Evolutionary conservation across 2,888 invertebrate genomes (phyloP), one percentile per base, ranked within the genome.

Genomic region (Epistrophe eligans): DNA sequence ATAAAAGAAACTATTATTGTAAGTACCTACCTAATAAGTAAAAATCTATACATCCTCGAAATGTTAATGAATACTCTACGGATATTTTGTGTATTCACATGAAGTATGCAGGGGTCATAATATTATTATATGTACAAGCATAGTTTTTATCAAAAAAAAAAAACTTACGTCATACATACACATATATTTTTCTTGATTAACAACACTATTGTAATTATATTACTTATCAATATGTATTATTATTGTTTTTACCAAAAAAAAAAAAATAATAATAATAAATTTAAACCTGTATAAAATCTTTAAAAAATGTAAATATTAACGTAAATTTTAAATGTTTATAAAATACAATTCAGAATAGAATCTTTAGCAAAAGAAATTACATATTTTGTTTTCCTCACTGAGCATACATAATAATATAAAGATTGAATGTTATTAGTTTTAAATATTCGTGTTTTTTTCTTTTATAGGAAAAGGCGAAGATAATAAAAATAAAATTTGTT

Each of bases 401-500:
- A 55, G 15, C 55, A 55, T 28, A 55, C 55, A 55, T 55, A 52
- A 3, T 24, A 28, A 19, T 38, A 52, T n/a, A 35, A 48, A 35
- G 66, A 70, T 70, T 85, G 72, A 82, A 81, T 85, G 89, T 89
- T 80, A 88, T 88, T 76, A 82, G 74, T 79, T 72, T 57, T 15
- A 85, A 85, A 76, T 43, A 58, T 62, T 67, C 48, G 19, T 79
- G 82, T 74, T 82, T 74, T 79, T 84, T 87, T 67, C 77, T 38
- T 43, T 64, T 84, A 50, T 17, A 58, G 74, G 48, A 88, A 82
- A 35, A 80, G 67, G 40, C 67, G 71, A 58, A 28, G 67, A 85
- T 77, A 73, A 45, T 73, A 85, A 82, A 84, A 71, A 74, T 81
- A 87, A 84, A 89, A 89, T 88, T 83, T 89, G 85, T 89, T 88